Evolutionary conservation across 2,888 invertebrate genomes (phyloP).

Genomic region (Rotaria socialis): DNA sequence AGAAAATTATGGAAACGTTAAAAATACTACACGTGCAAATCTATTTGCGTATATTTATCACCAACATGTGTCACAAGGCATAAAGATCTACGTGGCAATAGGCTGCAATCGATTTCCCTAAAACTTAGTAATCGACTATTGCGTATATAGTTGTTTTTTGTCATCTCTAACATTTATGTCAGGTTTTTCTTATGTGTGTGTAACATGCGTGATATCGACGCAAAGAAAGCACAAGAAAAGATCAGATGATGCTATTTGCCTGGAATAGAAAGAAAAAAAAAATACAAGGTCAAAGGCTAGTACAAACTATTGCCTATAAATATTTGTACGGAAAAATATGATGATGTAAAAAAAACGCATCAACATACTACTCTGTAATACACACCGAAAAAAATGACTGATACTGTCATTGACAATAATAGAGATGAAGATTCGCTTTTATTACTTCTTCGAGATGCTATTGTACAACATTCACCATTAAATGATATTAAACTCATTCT

Average conservation of each 20-base stretch:
- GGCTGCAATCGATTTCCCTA: not conserved
- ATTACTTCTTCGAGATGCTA: constrained; percentile 77
- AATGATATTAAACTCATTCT: constrained; percentile 79
- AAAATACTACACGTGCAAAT: not conserved
- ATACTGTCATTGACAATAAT: not conserved
- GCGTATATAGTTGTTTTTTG: not conserved
- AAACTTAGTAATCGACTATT: not conserved
- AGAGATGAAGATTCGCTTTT: not conserved
- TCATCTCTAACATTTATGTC: not conserved
- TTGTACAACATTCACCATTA: constrained; percentile 77
- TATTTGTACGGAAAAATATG: not conserved
- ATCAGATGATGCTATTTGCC: not conserved
- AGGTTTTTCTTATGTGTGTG: not conserved
- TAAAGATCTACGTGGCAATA: not conserved
- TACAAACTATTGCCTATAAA: not conserved
- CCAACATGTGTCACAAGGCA: not conserved
- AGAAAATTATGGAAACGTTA: not conserved
- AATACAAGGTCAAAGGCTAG: not conserved
- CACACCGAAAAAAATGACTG: not conserved
- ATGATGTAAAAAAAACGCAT: not conserved
- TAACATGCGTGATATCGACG: not conserved
- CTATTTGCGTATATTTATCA: not conserved
- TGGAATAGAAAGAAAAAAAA: not conserved
- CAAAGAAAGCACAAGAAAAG: constrained; percentile 10
- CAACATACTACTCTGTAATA: not conserved